phyloP scores from a whole-genome alignment of 1,140 invertebrate genomes.

The Coenobita brevimanus region DNA sequence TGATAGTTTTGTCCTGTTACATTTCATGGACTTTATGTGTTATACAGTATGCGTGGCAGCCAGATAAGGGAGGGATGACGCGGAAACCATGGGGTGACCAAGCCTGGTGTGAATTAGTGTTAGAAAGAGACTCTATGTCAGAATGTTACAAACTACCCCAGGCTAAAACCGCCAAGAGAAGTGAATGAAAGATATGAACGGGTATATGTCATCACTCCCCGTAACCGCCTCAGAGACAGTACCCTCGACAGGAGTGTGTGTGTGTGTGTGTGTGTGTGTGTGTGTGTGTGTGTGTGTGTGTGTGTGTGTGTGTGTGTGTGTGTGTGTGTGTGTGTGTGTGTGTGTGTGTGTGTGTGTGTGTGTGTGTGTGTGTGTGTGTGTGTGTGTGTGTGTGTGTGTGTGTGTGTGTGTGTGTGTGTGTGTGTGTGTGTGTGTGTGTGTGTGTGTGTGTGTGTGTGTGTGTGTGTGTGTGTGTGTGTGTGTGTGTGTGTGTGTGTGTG shows the following conservation, averaged over 20 bases:
- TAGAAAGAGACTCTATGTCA: too few relatives aligned
- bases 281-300: conserved; percentile 27
- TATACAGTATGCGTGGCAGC: not conserved
- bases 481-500: too few relatives aligned
- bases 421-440: too few relatives aligned
- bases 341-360: not conserved
- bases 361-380: not conserved
- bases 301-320: not conserved
- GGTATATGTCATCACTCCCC: not conserved
- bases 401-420: too few relatives aligned
- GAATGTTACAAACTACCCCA: too few relatives aligned
- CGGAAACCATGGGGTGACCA: too few relatives aligned
- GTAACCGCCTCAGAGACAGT: not conserved
- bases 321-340: not conserved
- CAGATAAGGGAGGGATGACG: too few relatives aligned
- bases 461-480: too few relatives aligned
- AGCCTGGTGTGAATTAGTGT: too few relatives aligned
- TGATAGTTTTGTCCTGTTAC: not conserved
- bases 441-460: too few relatives aligned
- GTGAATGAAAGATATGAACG: not conserved
- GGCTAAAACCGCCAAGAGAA: not conserved
- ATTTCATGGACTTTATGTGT: not conserved
- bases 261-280: conserved; percentile 17
- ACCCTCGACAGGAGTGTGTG: not conserved
- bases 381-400: too few relatives aligned